Percentiles rank a stretch among this genome's conserved stretches.
Conservation (phyloP, 1,140 invertebrate species). For the Hyposmocoma kahamanoa region DNA sequence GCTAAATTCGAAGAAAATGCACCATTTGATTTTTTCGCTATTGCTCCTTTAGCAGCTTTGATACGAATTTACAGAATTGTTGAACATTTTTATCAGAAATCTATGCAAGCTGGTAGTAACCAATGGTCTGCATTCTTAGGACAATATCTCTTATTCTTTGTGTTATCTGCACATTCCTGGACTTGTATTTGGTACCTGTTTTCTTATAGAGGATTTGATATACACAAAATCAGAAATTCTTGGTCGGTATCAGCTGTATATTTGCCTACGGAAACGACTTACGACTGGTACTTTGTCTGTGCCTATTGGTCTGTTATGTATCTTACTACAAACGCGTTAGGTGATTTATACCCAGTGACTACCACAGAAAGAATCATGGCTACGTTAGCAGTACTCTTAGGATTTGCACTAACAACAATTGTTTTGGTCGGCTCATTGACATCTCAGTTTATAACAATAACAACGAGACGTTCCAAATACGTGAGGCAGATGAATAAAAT, state of each 20-base stretch:
- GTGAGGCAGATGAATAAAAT: slow-evolving; percentile 56
- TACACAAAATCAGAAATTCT: slow-evolving; percentile 42
- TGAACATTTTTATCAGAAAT: slow-evolving; percentile 55
- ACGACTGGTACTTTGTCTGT: slow-evolving; percentile 63
- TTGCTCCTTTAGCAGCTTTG: slow-evolving; percentile 45
- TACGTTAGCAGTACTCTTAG: slow-evolving; percentile 47
- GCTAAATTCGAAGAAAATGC: slow-evolving; percentile 18
- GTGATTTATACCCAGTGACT: slow-evolving; percentile 59
- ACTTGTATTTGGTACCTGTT: slow-evolving; percentile 59
- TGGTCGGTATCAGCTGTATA: slow-evolving; percentile 49
- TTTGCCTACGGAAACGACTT: slow-evolving; percentile 48
- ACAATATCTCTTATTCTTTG: slow-evolving; percentile 55
- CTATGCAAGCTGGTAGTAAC: slow-evolving; percentile 60
- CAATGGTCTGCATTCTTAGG: slow-evolving; percentile 64
- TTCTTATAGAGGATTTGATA: slow-evolving; percentile 47
- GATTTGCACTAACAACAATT: slow-evolving; percentile 57
- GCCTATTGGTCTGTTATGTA: slow-evolving; percentile 59
- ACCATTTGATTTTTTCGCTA: slow-evolving; percentile 37
- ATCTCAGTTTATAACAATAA: slow-evolving; percentile 63
- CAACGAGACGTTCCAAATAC: slow-evolving; percentile 53
- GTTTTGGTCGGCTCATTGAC: slow-evolving; percentile 62
- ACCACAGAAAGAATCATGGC: slow-evolving; percentile 50
- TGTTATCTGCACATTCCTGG: slow-evolving; percentile 57
- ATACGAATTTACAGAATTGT: slow-evolving; percentile 52
- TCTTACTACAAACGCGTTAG: slow-evolving; percentile 58